Evolutionary conservation across 2,888 invertebrate genomes (phyloP).

Genomic region (Achlya flavicornis): DNA sequence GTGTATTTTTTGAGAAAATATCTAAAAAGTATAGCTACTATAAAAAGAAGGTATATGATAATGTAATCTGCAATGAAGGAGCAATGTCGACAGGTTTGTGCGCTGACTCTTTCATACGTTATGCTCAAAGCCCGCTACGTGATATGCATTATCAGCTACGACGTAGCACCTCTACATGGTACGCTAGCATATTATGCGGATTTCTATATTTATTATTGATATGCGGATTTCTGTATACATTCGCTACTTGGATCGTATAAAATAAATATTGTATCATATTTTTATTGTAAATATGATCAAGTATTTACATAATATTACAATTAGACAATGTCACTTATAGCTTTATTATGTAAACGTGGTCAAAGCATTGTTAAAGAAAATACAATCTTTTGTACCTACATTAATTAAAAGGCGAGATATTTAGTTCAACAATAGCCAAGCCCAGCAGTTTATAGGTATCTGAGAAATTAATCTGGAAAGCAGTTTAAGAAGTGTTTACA

Average conservation of each 20-base stretch:
- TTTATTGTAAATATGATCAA: too few species aligned
- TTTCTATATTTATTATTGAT: not conserved
- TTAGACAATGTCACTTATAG: too few species aligned
- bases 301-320: too few species aligned
- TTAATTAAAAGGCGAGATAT: not conserved
- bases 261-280: too few species aligned
- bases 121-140: not conserved
- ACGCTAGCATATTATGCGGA: not conserved
- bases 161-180: not conserved
- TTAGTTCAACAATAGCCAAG: constrained; percentile 22
- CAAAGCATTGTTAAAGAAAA: too few species aligned
- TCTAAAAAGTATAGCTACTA: too few species aligned
- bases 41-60: too few species aligned
- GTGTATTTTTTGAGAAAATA: too few species aligned
- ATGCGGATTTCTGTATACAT: too few species aligned
- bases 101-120: not conserved
- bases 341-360: too few species aligned
- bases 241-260: too few species aligned
- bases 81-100: not conserved
- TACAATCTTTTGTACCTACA: not conserved
- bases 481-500: constrained; percentile 51
- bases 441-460: constrained; percentile 33
- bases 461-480: constrained; percentile 26
- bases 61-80: not conserved
- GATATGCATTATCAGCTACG: not conserved